A percentile compares a stretch with the other conserved stretches of the same genome.
Conservation (phyloP, 1,140 invertebrate genomes). For the Micrasema longulum region DNA sequence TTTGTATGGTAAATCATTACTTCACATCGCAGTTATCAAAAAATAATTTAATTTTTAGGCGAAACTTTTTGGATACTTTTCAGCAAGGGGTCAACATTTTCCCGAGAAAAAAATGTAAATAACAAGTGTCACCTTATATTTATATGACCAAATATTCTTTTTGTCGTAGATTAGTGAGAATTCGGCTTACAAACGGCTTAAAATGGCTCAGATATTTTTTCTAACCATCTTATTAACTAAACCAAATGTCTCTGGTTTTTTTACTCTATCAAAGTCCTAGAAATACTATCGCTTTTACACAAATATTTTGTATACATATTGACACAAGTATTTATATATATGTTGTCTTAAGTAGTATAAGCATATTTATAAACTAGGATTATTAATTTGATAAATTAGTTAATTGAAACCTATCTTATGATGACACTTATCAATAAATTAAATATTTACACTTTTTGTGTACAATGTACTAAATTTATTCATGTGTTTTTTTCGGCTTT, state of each 20-base stretch:
- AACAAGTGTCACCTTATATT: no score
- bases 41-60: no score
- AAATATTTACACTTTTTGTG: conserved; percentile 55
- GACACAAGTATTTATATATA: conserved; percentile 25
- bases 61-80: no score
- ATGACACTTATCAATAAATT: conserved; percentile 55
- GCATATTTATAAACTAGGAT: conserved; percentile 30
- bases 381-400: conserved; percentile 42
- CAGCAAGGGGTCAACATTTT: no score
- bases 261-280: no score
- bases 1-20: no score
- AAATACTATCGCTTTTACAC: conserved; percentile 54
- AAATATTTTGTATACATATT: conserved; percentile 48
- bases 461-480: conserved; percentile 51
- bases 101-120: no score
- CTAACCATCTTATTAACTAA: no score
- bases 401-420: conserved; percentile 55
- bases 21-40: no score
- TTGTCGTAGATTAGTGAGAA: background rate
- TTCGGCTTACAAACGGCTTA: conserved; percentile 16
- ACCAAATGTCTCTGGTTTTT: no score
- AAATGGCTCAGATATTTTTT: background rate
- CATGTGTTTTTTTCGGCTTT: conserved; percentile 41
- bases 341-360: conserved; percentile 7
- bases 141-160: no score